Evolutionary conservation across 2,888 invertebrate genomes (phyloP).

Genomic region (Helleia helle): DNA sequence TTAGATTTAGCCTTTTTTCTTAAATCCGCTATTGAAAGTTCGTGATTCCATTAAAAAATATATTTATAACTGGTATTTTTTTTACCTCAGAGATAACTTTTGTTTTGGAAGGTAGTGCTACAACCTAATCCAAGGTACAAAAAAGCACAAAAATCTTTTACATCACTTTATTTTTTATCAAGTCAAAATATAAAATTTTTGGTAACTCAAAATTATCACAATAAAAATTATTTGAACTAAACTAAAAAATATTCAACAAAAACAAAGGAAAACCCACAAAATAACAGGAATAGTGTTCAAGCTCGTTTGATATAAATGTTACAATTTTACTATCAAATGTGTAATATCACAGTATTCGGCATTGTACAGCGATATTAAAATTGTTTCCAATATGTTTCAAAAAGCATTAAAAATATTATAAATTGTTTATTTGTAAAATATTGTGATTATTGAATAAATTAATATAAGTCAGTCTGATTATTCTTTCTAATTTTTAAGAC

Average conservation of each 20-base stretch:
- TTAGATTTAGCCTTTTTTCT: too few species aligned
- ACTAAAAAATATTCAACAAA: slow-evolving; percentile 15
- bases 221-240: slow-evolving; percentile 23
- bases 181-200: slow-evolving; percentile 24
- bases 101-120: too few species aligned
- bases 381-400: slow-evolving; percentile 13
- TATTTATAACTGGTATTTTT: too few species aligned
- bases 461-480: background rate
- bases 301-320: slow-evolving; percentile 42
- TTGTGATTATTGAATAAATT: background rate
- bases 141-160: slow-evolving; percentile 19
- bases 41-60: too few species aligned
- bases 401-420: slow-evolving; percentile 20
- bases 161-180: slow-evolving; percentile 25
- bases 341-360: slow-evolving; percentile 31
- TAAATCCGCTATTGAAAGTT: too few species aligned
- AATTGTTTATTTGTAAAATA: slow-evolving; percentile 19
- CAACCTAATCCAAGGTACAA: slow-evolving; percentile 13
- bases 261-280: slow-evolving; percentile 13
- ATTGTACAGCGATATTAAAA: slow-evolving; percentile 22
- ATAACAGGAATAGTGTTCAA: slow-evolving; percentile 31
- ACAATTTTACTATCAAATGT: slow-evolving; percentile 24
- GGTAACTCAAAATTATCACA: slow-evolving; percentile 42
- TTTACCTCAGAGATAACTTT: too few species aligned
- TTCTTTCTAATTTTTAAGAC: background rate